A percentile compares a stretch with the other conserved stretches of the same genome.
Evolutionary conservation across 2,797 vertebrate species (phyloP).

Genomic region (Graptemys geographica): DNA sequence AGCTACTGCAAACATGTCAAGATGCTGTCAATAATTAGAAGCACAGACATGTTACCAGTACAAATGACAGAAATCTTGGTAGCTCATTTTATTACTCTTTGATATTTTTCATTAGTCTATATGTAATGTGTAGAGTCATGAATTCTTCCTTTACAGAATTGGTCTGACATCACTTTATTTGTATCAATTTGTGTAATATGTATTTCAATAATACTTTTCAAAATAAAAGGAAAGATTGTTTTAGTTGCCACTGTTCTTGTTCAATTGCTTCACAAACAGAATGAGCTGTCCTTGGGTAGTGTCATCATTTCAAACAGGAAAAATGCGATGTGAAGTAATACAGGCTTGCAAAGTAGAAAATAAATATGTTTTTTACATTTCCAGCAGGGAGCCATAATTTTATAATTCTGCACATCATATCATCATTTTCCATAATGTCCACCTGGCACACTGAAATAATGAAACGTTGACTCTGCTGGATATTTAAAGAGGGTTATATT

Average conservation of each 20-base stretch:
- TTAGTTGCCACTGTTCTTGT: background rate
- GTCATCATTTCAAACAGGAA: background rate
- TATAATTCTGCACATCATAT: conserved; percentile 41
- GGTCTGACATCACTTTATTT: background rate
- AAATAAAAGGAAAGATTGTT: background rate
- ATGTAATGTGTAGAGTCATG: background rate
- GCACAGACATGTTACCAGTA: background rate
- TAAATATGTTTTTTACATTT: background rate
- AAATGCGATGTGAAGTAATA: background rate
- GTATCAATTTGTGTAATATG: background rate
- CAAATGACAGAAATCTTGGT: background rate
- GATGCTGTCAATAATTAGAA: background rate
- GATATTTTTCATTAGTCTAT: background rate
- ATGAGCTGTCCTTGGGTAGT: background rate
- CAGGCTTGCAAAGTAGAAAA: conserved; percentile 1
- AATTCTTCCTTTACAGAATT: background rate
- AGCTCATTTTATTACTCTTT: background rate
- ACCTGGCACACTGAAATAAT: conserved; percentile 63
- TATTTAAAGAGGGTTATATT: conserved; percentile 57
- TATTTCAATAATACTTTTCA: background rate
- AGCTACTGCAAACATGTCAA: background rate
- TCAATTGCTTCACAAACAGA: background rate
- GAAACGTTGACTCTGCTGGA: conserved; percentile 61
- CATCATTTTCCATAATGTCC: conserved; percentile 59
- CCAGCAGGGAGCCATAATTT: conserved; percentile 30